Conservation (phyloP, 2,888 invertebrate species). For the Acanthosepion pharaonis region DNA sequence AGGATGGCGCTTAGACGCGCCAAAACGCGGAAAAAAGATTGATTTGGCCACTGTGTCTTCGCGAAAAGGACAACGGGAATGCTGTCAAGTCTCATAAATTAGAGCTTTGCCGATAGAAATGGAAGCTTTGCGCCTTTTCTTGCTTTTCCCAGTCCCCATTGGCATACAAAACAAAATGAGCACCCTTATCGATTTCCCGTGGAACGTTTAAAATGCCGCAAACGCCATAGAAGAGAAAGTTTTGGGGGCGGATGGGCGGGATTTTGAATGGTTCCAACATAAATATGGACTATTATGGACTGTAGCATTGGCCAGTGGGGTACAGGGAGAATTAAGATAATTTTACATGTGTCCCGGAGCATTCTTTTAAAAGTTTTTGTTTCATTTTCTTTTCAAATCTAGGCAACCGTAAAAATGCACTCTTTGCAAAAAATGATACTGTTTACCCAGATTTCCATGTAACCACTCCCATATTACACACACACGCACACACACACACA, state of each 20-base stretch:
- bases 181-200: background rate
- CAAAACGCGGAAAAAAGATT: background rate
- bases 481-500: no score
- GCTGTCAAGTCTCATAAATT: constrained; percentile 33
- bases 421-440: background rate
- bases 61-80: background rate
- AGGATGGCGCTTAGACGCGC: constrained; percentile 2
- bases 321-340: background rate
- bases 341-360: background rate
- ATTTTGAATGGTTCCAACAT: background rate
- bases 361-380: background rate
- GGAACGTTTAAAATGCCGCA: background rate
- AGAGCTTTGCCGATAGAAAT: constrained; percentile 4
- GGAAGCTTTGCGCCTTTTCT: background rate
- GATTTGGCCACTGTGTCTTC: background rate
- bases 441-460: background rate
- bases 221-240: background rate
- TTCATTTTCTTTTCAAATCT: background rate
- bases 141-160: background rate
- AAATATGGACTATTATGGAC: background rate
- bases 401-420: background rate
- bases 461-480: no score
- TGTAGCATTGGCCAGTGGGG: background rate
- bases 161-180: background rate
- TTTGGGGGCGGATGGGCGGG: background rate